Conservation (phyloP, 2,888 invertebrate species). For the Mythimna ferrago region DNA sequence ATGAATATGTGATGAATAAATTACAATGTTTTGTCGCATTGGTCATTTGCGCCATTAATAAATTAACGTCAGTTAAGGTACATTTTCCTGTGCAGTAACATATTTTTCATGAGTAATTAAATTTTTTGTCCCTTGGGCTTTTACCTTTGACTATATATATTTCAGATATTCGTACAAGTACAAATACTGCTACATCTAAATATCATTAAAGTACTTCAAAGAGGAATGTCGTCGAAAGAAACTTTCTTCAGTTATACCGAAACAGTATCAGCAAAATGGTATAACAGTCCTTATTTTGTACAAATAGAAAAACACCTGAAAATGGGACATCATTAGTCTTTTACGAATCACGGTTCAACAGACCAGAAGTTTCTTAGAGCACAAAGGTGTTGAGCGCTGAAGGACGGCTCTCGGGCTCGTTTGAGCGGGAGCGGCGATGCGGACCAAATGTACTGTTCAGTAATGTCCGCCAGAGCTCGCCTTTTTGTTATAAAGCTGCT, state of each 20-base stretch:
- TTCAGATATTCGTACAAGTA: not conserved
- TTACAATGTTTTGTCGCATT: constrained; percentile 47
- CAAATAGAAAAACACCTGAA: constrained; percentile 55
- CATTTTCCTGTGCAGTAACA: constrained; percentile 17
- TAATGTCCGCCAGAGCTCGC: constrained; percentile 57
- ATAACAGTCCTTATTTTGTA: constrained; percentile 34
- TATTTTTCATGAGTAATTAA: not conserved
- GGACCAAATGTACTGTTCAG: constrained; percentile 61
- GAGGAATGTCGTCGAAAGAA: not conserved
- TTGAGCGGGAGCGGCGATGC: constrained; percentile 67
- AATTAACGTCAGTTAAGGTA: constrained; percentile 44
- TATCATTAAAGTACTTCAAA: not conserved
- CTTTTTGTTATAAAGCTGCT: constrained; percentile 60
- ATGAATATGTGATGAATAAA: constrained; percentile 44
- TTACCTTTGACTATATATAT: not conserved
- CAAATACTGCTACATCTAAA: not conserved
- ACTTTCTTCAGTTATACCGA: not conserved
- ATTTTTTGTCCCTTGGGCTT: not conserved
- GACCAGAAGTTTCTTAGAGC: constrained; percentile 74
- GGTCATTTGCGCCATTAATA: constrained; percentile 45
- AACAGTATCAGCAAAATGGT: constrained; percentile 29
- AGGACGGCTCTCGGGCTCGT: constrained; percentile 58
- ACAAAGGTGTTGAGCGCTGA: constrained; percentile 76
- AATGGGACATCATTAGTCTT: constrained; percentile 78
- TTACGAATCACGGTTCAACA: constrained; percentile 76